A percentile compares a stretch with the other conserved stretches of the same genome.
These are phyloP conservation scores for Miichthys miiuy DNA, from an alignment of 2,797 vertebrate genomes.

Conservation along the genomic window DNA sequence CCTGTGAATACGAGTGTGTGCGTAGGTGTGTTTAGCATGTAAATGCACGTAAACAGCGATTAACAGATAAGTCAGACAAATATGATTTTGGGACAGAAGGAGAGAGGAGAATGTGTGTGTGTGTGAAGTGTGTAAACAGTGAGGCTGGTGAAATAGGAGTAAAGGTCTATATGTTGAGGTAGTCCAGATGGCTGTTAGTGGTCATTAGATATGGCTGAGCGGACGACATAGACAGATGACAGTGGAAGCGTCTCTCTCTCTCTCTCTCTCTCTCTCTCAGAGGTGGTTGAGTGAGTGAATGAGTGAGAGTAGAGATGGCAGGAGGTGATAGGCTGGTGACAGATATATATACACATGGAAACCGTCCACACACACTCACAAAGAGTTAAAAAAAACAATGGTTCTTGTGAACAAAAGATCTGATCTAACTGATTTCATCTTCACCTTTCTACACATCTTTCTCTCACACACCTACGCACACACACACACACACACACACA, in stretches of 20 bases:
- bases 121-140: constrained; percentile 37
- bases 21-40: background rate
- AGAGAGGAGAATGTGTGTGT: background rate
- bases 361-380: constrained; percentile 6
- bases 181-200: constrained; percentile 74
- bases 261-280: constrained; percentile 1
- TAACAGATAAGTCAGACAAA: background rate
- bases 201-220: constrained; percentile 73
- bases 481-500: constrained; percentile 29
- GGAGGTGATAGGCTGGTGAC: constrained; percentile 44
- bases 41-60: background rate
- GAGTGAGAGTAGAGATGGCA: constrained; percentile 24
- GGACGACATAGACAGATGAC: constrained; percentile 56
- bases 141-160: constrained; percentile 54
- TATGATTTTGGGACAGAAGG: background rate
- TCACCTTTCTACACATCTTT: constrained; percentile 1
- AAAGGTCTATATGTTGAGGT: constrained; percentile 68
- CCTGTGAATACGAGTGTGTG: background rate
- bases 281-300: constrained; percentile 11
- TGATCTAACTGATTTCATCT: constrained; percentile 15
- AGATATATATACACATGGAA: constrained; percentile 53
- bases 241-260: constrained; percentile 19
- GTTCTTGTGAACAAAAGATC: constrained; percentile 35
- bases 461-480: constrained; percentile 4
- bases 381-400: background rate